Conservation (phyloP, 2,797 vertebrate genomes). For the Lepidocolaptes lacrymiger region DNA sequence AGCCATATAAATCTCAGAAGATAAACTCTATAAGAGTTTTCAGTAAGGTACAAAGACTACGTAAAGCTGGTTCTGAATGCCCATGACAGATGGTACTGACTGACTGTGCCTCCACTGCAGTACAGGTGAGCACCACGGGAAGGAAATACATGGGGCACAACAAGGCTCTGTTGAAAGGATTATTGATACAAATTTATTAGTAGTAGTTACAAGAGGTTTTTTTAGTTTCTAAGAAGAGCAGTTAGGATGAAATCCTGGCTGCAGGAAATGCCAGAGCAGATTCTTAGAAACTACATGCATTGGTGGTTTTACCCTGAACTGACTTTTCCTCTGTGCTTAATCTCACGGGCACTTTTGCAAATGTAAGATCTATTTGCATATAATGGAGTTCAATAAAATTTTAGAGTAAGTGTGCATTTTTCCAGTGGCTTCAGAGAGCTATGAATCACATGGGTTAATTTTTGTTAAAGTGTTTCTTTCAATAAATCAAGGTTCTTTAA, state of each 20-base stretch:
- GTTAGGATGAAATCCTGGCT: not conserved
- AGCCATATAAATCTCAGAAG: not conserved
- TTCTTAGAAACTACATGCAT: not conserved
- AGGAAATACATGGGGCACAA: not conserved
- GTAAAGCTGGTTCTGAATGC: not conserved
- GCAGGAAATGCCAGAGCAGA: not conserved
- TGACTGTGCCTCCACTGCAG: fast-evolving
- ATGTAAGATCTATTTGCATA: not conserved
- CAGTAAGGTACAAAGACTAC: not conserved
- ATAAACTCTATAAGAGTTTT: not conserved
- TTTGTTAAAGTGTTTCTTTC: not conserved
- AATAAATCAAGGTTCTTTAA: not conserved
- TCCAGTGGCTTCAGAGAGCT: not conserved
- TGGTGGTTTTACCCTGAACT: not conserved
- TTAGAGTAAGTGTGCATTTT: not conserved
- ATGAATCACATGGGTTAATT: not conserved
- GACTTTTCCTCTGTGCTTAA: not conserved
- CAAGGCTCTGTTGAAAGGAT: not conserved
- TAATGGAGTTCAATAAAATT: not conserved
- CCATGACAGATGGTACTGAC: not conserved
- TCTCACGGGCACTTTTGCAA: not conserved
- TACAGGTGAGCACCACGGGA: fast-evolving
- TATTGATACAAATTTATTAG: not conserved
- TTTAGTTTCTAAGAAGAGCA: not conserved
- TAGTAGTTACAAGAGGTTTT: not conserved